Conservation (phyloP, 2,797 vertebrate genomes). For the Tinamus major region DNA sequence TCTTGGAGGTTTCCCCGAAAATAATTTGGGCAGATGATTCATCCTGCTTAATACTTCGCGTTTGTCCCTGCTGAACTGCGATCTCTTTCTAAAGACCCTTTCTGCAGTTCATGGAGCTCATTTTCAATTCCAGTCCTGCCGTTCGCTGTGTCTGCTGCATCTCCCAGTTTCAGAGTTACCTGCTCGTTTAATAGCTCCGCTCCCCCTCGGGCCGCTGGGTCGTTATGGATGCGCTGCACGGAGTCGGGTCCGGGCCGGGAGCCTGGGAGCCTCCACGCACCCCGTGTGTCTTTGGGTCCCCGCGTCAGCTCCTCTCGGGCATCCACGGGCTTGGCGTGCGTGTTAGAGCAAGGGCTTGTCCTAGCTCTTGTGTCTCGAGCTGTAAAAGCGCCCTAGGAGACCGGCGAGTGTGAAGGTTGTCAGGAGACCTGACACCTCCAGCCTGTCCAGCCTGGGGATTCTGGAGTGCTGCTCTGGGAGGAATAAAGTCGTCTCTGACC, state of each 20-base stretch:
- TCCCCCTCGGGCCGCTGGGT: neutral
- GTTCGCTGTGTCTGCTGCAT: constrained; percentile 15
- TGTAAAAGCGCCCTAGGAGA: neutral
- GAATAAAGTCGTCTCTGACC: neutral
- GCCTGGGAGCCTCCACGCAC: neutral
- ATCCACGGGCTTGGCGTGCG: accelerated
- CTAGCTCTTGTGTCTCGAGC: accelerated
- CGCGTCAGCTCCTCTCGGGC: neutral
- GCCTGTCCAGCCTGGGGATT: neutral
- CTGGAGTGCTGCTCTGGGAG: neutral
- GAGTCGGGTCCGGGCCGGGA: neutral
- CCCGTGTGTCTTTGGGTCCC: accelerated
- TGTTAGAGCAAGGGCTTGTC: neutral
- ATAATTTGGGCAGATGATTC: neutral
- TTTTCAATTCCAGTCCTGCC: constrained; percentile 23
- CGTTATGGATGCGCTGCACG: neutral
- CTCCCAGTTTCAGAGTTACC: neutral
- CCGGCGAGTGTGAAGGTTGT: neutral
- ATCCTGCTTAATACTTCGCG: neutral
- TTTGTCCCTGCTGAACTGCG: neutral
- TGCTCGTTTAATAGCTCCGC: neutral
- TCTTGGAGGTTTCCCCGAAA: neutral
- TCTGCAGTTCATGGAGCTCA: neutral
- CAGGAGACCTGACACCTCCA: neutral
- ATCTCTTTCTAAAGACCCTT: neutral